These are phyloP conservation scores for Terebella lapidaria DNA, from an alignment of 2,888 invertebrate genomes.

Conservation along the genomic window DNA sequence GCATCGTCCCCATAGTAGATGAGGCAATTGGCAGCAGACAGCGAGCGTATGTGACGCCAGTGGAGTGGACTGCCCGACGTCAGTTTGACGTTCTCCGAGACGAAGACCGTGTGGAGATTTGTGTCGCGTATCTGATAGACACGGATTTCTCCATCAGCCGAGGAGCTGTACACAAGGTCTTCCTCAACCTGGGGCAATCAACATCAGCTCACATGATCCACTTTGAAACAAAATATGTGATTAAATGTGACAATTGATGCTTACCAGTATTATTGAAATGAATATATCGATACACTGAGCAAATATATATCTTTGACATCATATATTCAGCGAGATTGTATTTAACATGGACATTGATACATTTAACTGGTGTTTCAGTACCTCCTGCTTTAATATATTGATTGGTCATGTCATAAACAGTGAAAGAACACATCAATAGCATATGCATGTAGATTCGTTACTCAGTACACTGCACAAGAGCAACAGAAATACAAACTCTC, in stretches of 20 bases:
- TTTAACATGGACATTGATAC: too few species aligned
- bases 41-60: conserved; percentile 29
- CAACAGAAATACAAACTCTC: background rate
- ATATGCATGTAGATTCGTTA: too few species aligned
- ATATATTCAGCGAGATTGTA: too few species aligned
- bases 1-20: conserved; percentile 44
- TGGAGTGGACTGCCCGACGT: conserved; percentile 23
- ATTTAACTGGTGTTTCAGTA: too few species aligned
- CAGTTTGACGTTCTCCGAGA: conserved; percentile 34
- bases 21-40: conserved; percentile 25
- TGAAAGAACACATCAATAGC: too few species aligned
- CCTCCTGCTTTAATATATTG: background rate
- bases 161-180: conserved; percentile 25
- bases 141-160: conserved; percentile 36
- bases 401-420: too few species aligned
- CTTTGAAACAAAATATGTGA: too few species aligned
- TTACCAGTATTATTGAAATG: too few species aligned
- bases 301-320: too few species aligned
- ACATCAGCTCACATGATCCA: too few species aligned
- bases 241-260: too few species aligned
- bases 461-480: background rate
- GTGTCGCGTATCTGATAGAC: conserved; percentile 32
- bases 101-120: conserved; percentile 33
- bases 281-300: too few species aligned
- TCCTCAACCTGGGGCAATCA: background rate